Base-by-base conservation (phyloP, 2,888 invertebrate species). In the Dasysyrphus tricinctus region DNA sequence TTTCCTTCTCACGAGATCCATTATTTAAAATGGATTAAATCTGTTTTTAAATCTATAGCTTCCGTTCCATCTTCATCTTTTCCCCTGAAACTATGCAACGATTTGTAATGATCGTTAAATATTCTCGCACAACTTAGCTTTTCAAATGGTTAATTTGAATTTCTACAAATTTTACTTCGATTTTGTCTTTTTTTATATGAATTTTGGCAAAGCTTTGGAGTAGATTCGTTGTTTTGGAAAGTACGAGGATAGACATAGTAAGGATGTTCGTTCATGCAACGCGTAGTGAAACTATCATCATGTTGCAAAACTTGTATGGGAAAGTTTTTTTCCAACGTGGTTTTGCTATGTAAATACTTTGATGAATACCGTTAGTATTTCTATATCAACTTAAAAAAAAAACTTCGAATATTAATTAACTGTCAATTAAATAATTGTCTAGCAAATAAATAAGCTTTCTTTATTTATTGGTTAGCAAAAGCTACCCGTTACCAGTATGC, bases 401-500 rank as follows among this genome's bases (percentile, higher is more conserved):
- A 32, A 32, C 5, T 65, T 49, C 39, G 7, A 29, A 24, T 44
- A 69, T 59, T 37, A 80, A 75, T 69, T 61, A 59, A 24, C 14
- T 47, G 5, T 24, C 49, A 67, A 75, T 67, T 34, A 67, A 61
- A 75, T 29, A 61, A 75, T 29, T 69, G 59, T 29, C 59, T 44
- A 49, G n/a, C 51, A 63, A 80, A 63, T 76, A 49, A 37, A 72
- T 76, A 70, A 80, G 80, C 78, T 72, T 69, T n/a, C 44, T 12
- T n/a, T 72, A 24, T 24, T 39, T 19, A 39, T 54, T 78, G 72
- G 61, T 42, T 37, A 54, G 12, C 24, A 76, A 76, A 76, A 75
- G 75, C 83, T 83, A 70, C 39, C 54, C 63, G 11, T 51, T 61
- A 51, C 42, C 16, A 61, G 61, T 73, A 56, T 37, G 6, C n/a